Evolutionary conservation across 92 coral and sea anemone genomes (phyloP).

Genomic region (Palythoa grandiflora): DNA sequence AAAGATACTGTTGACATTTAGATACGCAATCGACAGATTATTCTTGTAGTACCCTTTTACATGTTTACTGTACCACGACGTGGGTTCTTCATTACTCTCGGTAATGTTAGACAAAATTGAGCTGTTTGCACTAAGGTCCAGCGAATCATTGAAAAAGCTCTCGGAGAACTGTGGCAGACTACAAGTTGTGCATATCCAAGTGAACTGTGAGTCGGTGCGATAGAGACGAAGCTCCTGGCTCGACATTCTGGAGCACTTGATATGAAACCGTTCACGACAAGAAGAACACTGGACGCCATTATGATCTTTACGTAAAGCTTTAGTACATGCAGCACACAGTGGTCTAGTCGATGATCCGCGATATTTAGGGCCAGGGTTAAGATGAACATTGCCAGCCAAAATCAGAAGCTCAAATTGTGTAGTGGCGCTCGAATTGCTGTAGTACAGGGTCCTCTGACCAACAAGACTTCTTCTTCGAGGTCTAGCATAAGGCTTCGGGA

Average conservation of each 20-base stretch:
- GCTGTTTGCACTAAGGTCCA: background rate
- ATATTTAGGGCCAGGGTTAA: conserved; percentile 39
- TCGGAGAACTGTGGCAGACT: conserved; percentile 47
- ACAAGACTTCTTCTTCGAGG: background rate
- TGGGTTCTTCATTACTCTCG: conserved; percentile 19
- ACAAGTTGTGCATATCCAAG: conserved; percentile 40
- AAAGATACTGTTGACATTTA: conserved; percentile 21
- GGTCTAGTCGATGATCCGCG: conserved; percentile 15
- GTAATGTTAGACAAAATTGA: conserved; percentile 1
- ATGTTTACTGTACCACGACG: conserved; percentile 32
- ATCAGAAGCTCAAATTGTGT: conserved; percentile 47
- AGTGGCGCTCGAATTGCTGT: conserved; percentile 55
- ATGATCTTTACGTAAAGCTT: conserved; percentile 27
- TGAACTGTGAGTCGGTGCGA: conserved; percentile 13
- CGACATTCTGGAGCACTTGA: conserved; percentile 38
- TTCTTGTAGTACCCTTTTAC: background rate
- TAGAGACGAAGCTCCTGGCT: conserved; percentile 18
- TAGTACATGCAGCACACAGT: conserved; percentile 22
- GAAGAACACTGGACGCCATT: conserved; percentile 46
- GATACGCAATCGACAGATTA: background rate
- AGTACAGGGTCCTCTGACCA: conserved; percentile 37
- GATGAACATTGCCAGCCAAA: conserved; percentile 44
- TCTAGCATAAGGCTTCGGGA: background rate
- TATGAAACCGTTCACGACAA: conserved; percentile 19
- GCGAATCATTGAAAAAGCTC: conserved; percentile 39